These are phyloP conservation scores for Zalophus californianus DNA, from an alignment of 2,797 vertebrate genomes.

Conservation along the genomic window DNA sequence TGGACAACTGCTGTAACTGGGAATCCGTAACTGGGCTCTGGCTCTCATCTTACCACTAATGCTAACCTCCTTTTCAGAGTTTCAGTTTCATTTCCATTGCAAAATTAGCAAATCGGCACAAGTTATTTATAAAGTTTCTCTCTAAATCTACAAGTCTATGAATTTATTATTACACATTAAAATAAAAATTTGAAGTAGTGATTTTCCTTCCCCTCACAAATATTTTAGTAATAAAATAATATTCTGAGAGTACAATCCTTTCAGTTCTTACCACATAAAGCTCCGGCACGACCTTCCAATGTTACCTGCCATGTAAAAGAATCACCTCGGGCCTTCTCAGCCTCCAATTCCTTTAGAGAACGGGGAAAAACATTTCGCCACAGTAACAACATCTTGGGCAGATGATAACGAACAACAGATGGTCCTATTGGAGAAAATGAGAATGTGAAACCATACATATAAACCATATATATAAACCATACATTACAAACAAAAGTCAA, in stretches of 20 bases:
- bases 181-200: constrained; percentile 43
- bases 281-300: constrained; percentile 97
- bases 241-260: constrained; percentile 35
- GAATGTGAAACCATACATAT: not conserved
- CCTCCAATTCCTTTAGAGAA: constrained; percentile 98
- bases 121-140: constrained; percentile 25
- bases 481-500: not conserved
- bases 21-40: not conserved
- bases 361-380: constrained; percentile 99
- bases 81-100: not conserved
- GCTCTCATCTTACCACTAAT: not conserved
- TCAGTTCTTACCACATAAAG: constrained; percentile 94
- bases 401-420: constrained; percentile 97
- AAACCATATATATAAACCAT: not conserved
- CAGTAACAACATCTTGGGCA: constrained; percentile 98
- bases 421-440: constrained; percentile 89
- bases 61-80: not conserved
- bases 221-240: constrained; percentile 43
- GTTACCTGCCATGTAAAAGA: constrained; percentile 99
- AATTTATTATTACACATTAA: constrained; percentile 46
- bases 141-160: constrained; percentile 39
- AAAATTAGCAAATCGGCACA: constrained; percentile 19
- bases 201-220: constrained; percentile 55
- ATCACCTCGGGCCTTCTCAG: constrained; percentile 98
- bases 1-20: not conserved